Percentiles rank a stretch among this genome's conserved stretches.
These are phyloP conservation scores for Idaea straminata DNA, from an alignment of 2,888 invertebrate genomes.

Conservation along the genomic window DNA sequence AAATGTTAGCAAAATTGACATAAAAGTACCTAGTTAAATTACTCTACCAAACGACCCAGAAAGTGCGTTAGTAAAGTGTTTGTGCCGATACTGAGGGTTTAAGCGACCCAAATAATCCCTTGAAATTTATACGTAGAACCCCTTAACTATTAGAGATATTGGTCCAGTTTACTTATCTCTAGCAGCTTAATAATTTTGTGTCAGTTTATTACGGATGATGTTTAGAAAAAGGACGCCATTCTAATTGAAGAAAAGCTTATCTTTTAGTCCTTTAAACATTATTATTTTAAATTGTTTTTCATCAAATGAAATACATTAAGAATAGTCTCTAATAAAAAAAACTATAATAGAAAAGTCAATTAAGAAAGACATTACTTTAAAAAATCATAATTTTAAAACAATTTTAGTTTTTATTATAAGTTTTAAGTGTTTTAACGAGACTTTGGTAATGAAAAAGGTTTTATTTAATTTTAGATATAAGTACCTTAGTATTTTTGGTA, in stretches of 20 bases:
- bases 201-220: neutral
- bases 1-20: neutral
- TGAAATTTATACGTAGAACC: slow-evolving; percentile 38
- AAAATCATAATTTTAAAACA: neutral
- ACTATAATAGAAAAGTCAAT: neutral
- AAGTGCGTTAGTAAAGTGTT: slow-evolving; percentile 2
- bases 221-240: neutral
- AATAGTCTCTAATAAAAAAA: neutral
- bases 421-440: neutral
- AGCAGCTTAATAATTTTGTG: neutral
- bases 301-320: too few relatives aligned
- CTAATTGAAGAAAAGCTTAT: neutral
- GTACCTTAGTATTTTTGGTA: neutral
- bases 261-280: neutral
- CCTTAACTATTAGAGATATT: neutral
- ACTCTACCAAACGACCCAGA: neutral
- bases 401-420: neutral
- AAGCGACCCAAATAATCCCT: slow-evolving; percentile 38
- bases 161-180: neutral
- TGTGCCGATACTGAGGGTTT: slow-evolving; percentile 15
- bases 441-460: neutral
- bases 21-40: neutral
- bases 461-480: neutral
- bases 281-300: neutral
- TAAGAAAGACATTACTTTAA: neutral